Evolutionary conservation across 1,140 invertebrate genomes (phyloP), one percentile per base, ranked within the genome.

Genomic region (Nomia melanderi): DNA sequence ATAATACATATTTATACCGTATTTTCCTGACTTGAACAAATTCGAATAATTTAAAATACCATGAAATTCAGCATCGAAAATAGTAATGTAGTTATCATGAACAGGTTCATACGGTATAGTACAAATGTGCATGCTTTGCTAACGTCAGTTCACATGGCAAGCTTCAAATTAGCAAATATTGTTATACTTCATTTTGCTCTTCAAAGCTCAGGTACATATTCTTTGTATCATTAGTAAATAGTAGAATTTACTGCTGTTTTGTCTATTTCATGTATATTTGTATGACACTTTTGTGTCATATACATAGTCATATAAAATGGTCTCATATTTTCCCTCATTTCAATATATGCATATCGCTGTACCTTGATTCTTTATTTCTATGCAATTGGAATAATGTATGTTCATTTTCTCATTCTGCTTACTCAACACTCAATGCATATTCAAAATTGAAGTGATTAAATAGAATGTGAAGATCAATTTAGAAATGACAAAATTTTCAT

Each of bases 61-160:
- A 67, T 53, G 27, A 25, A 25, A 39, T 11, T 44, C 54, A 23
- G n/a, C n/a, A 53, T 41, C 2, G 6, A 20, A 75, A 44, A 57
- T 12, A 44, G 8, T 27, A 5, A 44, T 25, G n/a, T 44, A 2
- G 6, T 17, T 5, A 2, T 50, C 3, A n/a, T 23, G 44, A 59
- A 36, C 65, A 59, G 65, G 36, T 50, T 33, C 23, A 76, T 76
- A 69, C 54, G 73, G 73, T 76, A 69, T 76, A 76, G 76, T 67
- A 71, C 70, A 65, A 62, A 65, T 69, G 54, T 87, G 87, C 84
- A 88, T 88, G 86, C 69, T 67, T 80, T 77, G 82, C 74, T 76
- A 83, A 83, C 81, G 64, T 86, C 79, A 87, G 47, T 66, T 83
- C 82, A 78, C 79, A 81, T 85, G 78, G 85, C 76, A 82, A 87